A percentile compares a stretch with the other conserved stretches of the same genome.
phyloP scores from a whole-genome alignment of 1,140 invertebrate species.

The Platorchestia sp. region DNA sequence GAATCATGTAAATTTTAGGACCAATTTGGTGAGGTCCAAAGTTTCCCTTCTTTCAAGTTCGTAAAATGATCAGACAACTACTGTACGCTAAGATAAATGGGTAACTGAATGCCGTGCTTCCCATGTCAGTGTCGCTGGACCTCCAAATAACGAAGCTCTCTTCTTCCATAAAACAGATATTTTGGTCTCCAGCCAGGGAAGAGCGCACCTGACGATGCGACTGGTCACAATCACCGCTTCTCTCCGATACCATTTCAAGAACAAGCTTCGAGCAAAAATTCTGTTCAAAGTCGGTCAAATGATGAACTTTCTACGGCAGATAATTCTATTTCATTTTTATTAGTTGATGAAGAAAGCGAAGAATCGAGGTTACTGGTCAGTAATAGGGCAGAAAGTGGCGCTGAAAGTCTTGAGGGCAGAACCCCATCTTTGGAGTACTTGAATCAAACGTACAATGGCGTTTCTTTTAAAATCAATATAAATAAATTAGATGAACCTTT shows the following conservation, averaged over 20 bases:
- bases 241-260: no score
- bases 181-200: neutral
- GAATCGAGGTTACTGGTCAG: neutral
- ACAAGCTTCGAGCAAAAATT: neutral
- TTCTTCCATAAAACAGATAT: neutral
- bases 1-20: no score
- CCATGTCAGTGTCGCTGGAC: no score
- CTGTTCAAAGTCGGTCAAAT: neutral
- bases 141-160: no score
- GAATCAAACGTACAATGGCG: neutral
- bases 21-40: no score
- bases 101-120: no score
- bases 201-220: neutral
- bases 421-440: neutral
- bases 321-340: neutral
- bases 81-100: no score
- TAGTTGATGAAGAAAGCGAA: neutral
- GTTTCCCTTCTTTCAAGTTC: no score
- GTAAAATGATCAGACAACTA: no score
- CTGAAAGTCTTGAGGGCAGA: neutral
- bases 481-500: neutral
- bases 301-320: neutral
- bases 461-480: neutral
- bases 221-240: neutral
- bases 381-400: neutral